Percentiles rank a stretch among this genome's conserved stretches.
Evolutionary conservation across 1,140 invertebrate genomes (phyloP).

Genomic region (Doryteuthis pealeii): DNA sequence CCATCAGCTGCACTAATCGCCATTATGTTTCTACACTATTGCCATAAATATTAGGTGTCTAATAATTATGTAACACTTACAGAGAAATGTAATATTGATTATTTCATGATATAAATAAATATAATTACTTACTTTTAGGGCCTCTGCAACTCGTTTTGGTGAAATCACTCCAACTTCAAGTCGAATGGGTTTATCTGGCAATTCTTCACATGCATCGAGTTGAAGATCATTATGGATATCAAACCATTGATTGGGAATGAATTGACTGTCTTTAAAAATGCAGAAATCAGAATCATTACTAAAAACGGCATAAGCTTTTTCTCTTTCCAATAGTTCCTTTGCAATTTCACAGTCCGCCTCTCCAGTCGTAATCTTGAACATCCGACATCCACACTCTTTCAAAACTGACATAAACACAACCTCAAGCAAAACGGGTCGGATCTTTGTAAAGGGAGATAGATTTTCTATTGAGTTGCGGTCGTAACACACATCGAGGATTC

Average conservation of each 20-base stretch:
- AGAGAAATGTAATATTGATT: too few species aligned
- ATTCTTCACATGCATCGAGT: constrained; percentile 30
- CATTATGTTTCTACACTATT: too few species aligned
- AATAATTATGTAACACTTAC: too few species aligned
- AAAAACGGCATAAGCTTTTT: constrained; percentile 49
- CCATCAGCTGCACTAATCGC: too few species aligned
- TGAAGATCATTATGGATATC: constrained; percentile 47
- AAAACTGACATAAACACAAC: constrained; percentile 42
- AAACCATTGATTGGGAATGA: constrained; percentile 48
- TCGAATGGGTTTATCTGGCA: constrained; percentile 39
- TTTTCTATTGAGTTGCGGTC: constrained; percentile 29
- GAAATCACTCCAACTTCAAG: constrained; percentile 44
- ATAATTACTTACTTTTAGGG: constrained; percentile 44
- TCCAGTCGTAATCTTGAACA: constrained; percentile 38
- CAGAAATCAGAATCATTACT: constrained; percentile 57
- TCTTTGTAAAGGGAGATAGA: constrained; percentile 25
- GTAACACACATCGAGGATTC: constrained; percentile 41
- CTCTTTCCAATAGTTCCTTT: constrained; percentile 37
- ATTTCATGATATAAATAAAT: too few species aligned
- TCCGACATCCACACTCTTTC: constrained; percentile 43
- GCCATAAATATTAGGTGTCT: too few species aligned
- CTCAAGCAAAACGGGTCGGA: constrained; percentile 45
- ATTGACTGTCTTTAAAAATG: constrained; percentile 44
- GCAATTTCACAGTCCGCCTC: constrained; percentile 52
- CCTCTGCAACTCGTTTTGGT: constrained; percentile 34